phyloP scores from a whole-genome alignment of 2,888 invertebrate species.

The Lissonota sp. region DNA sequence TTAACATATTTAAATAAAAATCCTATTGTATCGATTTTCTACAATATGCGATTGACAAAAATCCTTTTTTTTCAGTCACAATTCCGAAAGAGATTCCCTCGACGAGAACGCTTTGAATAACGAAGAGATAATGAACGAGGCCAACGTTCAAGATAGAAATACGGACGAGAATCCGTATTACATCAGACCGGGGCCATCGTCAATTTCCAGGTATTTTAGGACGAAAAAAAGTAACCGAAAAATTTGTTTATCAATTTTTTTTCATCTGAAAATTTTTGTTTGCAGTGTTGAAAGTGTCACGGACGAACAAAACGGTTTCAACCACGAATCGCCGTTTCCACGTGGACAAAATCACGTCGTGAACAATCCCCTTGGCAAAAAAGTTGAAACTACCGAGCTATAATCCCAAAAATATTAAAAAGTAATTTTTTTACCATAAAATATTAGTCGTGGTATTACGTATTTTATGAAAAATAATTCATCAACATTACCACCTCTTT shows the following conservation, averaged over 20 bases:
- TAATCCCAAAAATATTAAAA: constrained; percentile 51
- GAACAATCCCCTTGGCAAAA: constrained; percentile 80
- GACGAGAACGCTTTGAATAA: constrained; percentile 90
- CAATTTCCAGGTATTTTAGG: constrained; percentile 78
- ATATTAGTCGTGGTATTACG: constrained; percentile 23
- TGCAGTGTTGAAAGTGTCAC: constrained; percentile 77
- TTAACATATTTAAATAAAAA: too few species aligned
- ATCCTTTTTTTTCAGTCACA: constrained; percentile 84
- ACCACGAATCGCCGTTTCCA: constrained; percentile 73
- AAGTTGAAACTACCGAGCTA: constrained; percentile 80
- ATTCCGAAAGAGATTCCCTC: constrained; percentile 92
- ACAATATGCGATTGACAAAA: not conserved
- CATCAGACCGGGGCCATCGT: constrained; percentile 78
- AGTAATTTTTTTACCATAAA: not conserved
- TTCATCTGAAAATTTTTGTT: constrained; percentile 66
- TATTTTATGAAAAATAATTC: not conserved
- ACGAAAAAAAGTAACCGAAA: not conserved
- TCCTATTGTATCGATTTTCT: not conserved
- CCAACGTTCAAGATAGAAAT: constrained; percentile 76
- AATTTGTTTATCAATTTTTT: constrained; percentile 48
- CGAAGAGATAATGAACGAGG: constrained; percentile 82
- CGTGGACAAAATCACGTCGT: constrained; percentile 75
- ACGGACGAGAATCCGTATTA: constrained; percentile 80
- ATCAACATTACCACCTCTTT: constrained; percentile 14
- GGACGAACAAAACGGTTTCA: constrained; percentile 82